Percentiles rank a stretch among this genome's conserved stretches.
These are phyloP conservation scores for Bufo bufo DNA, from an alignment of 2,113 vertebrate genomes.

Conservation along the genomic window DNA sequence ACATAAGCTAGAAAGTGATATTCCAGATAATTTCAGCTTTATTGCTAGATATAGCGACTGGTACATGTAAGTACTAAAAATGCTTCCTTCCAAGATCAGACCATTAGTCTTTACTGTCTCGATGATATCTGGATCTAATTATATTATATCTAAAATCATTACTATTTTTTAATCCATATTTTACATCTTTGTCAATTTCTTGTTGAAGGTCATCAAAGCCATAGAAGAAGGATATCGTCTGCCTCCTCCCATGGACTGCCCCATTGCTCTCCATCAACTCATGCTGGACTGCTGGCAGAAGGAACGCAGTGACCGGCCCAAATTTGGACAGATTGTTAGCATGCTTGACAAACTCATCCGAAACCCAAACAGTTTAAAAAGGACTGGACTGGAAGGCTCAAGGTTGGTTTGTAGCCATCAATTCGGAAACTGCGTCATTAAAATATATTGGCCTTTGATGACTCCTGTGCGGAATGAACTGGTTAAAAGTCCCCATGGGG, in stretches of 20 bases:
- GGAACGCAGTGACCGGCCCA: constrained; percentile 91
- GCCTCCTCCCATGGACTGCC: constrained; percentile 97
- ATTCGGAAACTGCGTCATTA: not conserved
- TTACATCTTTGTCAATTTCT: constrained; percentile 46
- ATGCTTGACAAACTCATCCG: constrained; percentile 99
- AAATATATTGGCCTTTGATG: constrained; percentile 28
- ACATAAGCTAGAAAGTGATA: constrained; percentile 43
- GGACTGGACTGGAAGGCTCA: constrained; percentile 85
- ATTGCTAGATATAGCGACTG: not conserved
- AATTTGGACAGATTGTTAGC: constrained; percentile 98
- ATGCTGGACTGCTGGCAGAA: constrained; percentile 99
- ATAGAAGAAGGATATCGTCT: constrained; percentile 96
- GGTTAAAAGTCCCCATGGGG: constrained; percentile 59
- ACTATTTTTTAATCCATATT: not conserved
- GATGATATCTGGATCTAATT: not conserved
- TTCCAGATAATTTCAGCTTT: not conserved
- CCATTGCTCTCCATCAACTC: constrained; percentile 93
- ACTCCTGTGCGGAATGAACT: constrained; percentile 52
- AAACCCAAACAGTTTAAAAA: constrained; percentile 95
- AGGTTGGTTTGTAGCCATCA: constrained; percentile 74
- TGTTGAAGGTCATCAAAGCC: constrained; percentile 92
- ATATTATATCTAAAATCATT: not conserved
- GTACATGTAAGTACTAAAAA: not conserved
- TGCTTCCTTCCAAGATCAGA: not conserved
- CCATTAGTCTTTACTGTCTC: not conserved